A percentile compares a stretch with the other conserved stretches of the same genome.
phyloP scores from a whole-genome alignment of 2,113 vertebrate species.

The Peromyscus californicus region DNA sequence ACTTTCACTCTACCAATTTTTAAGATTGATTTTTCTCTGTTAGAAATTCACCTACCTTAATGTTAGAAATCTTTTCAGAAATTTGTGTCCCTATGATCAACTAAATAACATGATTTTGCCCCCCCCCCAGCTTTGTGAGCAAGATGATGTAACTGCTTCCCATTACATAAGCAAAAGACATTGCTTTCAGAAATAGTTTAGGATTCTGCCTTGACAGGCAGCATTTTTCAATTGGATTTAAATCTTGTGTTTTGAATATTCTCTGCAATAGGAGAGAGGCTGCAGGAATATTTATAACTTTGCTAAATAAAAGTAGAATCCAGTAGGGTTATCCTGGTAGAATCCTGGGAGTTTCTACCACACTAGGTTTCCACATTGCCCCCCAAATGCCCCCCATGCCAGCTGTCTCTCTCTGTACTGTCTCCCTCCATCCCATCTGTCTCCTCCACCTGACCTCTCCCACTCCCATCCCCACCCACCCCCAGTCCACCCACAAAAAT shows the following conservation, averaged over 20 bases:
- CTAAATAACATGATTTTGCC: slow-evolving; percentile 59
- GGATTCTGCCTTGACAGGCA: background rate
- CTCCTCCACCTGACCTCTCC: background rate
- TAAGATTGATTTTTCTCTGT: slow-evolving; percentile 68
- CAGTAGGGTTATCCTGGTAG: background rate
- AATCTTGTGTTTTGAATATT: background rate
- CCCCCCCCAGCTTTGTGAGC: background rate
- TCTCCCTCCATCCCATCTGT: background rate
- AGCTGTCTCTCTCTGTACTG: background rate
- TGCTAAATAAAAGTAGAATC: slow-evolving; percentile 40
- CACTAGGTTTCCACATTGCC: background rate
- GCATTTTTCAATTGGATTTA: background rate
- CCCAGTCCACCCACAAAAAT: background rate
- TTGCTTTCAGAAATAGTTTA: slow-evolving; percentile 56
- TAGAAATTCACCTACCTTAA: slow-evolving; percentile 62
- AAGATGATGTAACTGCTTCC: slow-evolving; percentile 68
- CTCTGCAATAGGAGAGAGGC: background rate
- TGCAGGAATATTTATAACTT: slow-evolving; percentile 67
- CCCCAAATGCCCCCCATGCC: background rate
- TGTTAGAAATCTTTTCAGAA: slow-evolving; percentile 74
- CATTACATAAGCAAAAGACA: background rate
- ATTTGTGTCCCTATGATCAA: slow-evolving; percentile 36
- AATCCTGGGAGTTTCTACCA: background rate
- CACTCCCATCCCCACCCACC: background rate
- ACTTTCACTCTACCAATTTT: background rate